Evolutionary conservation across 2,797 vertebrate species (phyloP).

Genomic region (Nannoperca australis): DNA sequence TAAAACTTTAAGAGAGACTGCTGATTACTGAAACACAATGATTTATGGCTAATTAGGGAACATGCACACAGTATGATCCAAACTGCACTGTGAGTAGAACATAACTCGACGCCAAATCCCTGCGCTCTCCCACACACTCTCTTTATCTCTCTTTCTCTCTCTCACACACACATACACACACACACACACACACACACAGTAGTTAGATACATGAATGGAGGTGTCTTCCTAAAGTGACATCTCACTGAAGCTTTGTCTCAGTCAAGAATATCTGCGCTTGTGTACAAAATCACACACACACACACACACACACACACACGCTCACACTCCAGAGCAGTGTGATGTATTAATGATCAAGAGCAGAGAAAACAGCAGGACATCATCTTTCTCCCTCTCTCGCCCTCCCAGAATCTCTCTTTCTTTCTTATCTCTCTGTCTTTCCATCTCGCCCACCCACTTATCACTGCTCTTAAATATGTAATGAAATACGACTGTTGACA

Average conservation of each 20-base stretch:
- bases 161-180: slow-evolving; percentile 14
- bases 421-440: slow-evolving; percentile 22
- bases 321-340: slow-evolving; percentile 44
- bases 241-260: slow-evolving; percentile 64
- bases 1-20: slow-evolving; percentile 7
- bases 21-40: slow-evolving; percentile 43
- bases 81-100: slow-evolving; percentile 39
- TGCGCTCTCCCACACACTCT: slow-evolving; percentile 44
- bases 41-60: slow-evolving; percentile 76
- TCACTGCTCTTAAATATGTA: slow-evolving; percentile 72
- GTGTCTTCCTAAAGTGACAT: slow-evolving; percentile 57
- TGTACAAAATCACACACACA: slow-evolving; percentile 20
- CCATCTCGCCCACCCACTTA: slow-evolving; percentile 52
- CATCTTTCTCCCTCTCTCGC: slow-evolving; percentile 53
- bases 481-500: slow-evolving; percentile 76
- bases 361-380: slow-evolving; percentile 72
- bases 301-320: background rate
- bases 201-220: slow-evolving; percentile 52
- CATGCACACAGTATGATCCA: slow-evolving; percentile 46
- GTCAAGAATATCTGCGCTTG: slow-evolving; percentile 35
- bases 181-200: slow-evolving; percentile 42
- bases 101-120: slow-evolving; percentile 51
- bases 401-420: slow-evolving; percentile 48
- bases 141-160: slow-evolving; percentile 1
- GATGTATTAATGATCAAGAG: slow-evolving; percentile 83